A percentile compares a stretch with the other conserved stretches of the same genome.
Evolutionary conservation across 2,888 invertebrate species (phyloP).

Genomic region (Acanthosoma haemorrhoidale): DNA sequence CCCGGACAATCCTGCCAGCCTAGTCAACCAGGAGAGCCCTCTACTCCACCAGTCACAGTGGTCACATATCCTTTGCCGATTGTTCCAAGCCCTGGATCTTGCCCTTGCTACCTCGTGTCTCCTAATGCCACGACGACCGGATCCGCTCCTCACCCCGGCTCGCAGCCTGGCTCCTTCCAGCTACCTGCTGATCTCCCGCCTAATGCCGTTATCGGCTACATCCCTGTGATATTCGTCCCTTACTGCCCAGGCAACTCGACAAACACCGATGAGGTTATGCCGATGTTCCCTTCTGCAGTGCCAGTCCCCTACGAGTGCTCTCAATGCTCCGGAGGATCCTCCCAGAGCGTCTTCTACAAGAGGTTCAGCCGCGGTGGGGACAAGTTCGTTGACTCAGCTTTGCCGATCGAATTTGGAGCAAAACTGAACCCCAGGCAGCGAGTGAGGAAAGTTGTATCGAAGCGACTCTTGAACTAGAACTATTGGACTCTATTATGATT

Average conservation of each 20-base stretch:
- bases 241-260: slow-evolving; percentile 55
- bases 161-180: slow-evolving; percentile 42
- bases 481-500: neutral
- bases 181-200: slow-evolving; percentile 46
- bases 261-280: slow-evolving; percentile 48
- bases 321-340: slow-evolving; percentile 48
- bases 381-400: slow-evolving; percentile 4
- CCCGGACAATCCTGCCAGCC: slow-evolving; percentile 32
- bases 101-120: slow-evolving; percentile 59
- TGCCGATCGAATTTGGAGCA: slow-evolving; percentile 27
- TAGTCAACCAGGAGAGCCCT: slow-evolving; percentile 37
- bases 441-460: slow-evolving; percentile 29
- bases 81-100: slow-evolving; percentile 57
- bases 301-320: slow-evolving; percentile 59
- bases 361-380: slow-evolving; percentile 15
- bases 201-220: slow-evolving; percentile 61
- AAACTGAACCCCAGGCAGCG: slow-evolving; percentile 21
- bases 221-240: slow-evolving; percentile 66
- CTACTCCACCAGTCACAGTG: slow-evolving; percentile 46
- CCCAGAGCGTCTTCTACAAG: slow-evolving; percentile 38
- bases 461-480: slow-evolving; percentile 2
- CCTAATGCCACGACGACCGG: slow-evolving; percentile 50
- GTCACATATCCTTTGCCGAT: slow-evolving; percentile 57
- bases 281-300: slow-evolving; percentile 57
- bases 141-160: slow-evolving; percentile 34